Evolutionary conservation across 2,888 invertebrate species (phyloP).

Genomic region (Pseudanteris insignis): DNA sequence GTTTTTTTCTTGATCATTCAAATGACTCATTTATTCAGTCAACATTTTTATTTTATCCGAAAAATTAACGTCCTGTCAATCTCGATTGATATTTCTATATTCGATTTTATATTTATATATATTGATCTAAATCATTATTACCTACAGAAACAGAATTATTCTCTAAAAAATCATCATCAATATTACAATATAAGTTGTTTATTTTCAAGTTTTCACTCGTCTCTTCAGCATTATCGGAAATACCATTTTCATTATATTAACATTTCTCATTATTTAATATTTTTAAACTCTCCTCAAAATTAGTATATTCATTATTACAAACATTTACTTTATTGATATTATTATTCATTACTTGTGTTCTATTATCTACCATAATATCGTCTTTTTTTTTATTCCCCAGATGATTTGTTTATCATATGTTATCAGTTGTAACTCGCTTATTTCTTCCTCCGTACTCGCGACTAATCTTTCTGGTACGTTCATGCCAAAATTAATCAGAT

Average conservation of each 20-base stretch:
- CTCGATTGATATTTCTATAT: background rate
- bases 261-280: background rate
- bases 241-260: background rate
- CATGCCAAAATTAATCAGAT: background rate
- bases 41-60: background rate
- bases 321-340: no score
- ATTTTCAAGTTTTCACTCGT: no score
- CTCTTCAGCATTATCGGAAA: background rate
- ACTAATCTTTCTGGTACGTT: conserved; percentile 1
- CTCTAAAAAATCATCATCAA: background rate
- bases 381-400: no score
- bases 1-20: background rate
- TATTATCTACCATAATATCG: no score
- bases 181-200: background rate
- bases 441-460: background rate
- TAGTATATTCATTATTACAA: no score
- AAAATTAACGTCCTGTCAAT: background rate
- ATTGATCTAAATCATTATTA: background rate
- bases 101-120: background rate
- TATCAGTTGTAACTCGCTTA: background rate
- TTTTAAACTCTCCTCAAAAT: no score
- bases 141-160: background rate
- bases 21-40: background rate
- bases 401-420: no score
- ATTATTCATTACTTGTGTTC: no score